These are phyloP conservation scores for Coreoperca whiteheadi DNA, from an alignment of 2,113 vertebrate species.

Conservation along the genomic window DNA sequence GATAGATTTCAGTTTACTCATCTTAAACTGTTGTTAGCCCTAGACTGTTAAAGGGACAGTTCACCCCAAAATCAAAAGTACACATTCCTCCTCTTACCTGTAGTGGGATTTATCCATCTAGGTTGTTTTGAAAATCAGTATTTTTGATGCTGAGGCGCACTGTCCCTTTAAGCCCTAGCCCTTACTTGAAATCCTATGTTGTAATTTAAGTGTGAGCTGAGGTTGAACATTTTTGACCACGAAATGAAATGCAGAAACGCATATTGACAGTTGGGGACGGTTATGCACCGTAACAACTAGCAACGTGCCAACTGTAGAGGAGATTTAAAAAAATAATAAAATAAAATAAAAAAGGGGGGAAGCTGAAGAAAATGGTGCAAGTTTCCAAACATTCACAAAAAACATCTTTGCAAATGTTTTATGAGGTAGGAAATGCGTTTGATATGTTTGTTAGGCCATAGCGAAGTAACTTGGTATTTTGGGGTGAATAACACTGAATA, in stretches of 20 bases:
- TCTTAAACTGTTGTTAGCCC: slow-evolving; percentile 8
- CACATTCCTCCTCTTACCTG: too few relatives aligned
- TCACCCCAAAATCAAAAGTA: too few relatives aligned
- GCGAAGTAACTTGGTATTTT: background rate
- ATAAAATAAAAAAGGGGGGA: too few relatives aligned
- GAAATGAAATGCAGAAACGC: too few relatives aligned
- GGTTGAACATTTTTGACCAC: slow-evolving; percentile 1
- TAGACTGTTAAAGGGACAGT: too few relatives aligned
- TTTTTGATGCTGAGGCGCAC: too few relatives aligned
- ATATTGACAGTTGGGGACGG: background rate
- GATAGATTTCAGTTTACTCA: background rate
- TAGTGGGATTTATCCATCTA: too few relatives aligned
- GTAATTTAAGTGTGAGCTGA: background rate
- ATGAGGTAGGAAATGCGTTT: slow-evolving; percentile 45
- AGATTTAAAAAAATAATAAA: background rate
- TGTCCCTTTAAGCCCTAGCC: slow-evolving; percentile 34
- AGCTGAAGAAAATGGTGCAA: background rate
- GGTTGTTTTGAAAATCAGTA: too few relatives aligned
- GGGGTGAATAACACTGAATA: background rate
- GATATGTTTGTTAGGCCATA: background rate
- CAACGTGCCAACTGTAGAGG: background rate
- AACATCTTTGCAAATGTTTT: background rate
- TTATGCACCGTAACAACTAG: background rate
- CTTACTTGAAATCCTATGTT: slow-evolving; percentile 11
- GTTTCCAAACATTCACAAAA: background rate